phyloP scores from a whole-genome alignment of 2,113 vertebrate species.

The Crotalus viridis region DNA sequence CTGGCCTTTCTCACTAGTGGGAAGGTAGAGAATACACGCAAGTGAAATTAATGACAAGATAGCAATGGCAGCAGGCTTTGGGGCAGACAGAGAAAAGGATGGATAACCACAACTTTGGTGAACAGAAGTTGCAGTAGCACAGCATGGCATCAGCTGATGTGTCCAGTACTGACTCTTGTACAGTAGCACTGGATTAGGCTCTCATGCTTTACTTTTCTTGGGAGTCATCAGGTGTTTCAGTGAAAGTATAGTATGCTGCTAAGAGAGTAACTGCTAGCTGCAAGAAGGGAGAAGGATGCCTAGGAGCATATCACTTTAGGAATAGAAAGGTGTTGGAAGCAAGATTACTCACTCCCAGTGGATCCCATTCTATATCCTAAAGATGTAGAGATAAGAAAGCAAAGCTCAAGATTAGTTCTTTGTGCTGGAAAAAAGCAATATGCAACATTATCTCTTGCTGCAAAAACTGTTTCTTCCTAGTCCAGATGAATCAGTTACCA shows the following conservation, averaged over 20 bases:
- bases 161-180: background rate
- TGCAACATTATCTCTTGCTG: background rate
- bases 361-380: background rate
- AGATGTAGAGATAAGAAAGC: background rate
- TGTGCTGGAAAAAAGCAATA: background rate
- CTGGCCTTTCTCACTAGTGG: background rate
- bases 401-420: background rate
- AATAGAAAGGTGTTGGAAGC: background rate
- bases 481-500: background rate
- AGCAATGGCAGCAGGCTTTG: background rate
- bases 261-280: background rate
- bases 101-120: background rate
- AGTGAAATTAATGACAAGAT: background rate
- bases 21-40: background rate
- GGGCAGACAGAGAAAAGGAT: background rate
- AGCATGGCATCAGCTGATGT: background rate
- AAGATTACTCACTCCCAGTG: background rate
- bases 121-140: background rate
- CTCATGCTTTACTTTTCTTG: background rate
- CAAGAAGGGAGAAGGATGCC: background rate
- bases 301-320: background rate
- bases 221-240: background rate
- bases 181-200: background rate
- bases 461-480: background rate
- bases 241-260: background rate